phyloP scores from a whole-genome alignment of 2,797 vertebrate genomes.

The Staurois parvus region DNA sequence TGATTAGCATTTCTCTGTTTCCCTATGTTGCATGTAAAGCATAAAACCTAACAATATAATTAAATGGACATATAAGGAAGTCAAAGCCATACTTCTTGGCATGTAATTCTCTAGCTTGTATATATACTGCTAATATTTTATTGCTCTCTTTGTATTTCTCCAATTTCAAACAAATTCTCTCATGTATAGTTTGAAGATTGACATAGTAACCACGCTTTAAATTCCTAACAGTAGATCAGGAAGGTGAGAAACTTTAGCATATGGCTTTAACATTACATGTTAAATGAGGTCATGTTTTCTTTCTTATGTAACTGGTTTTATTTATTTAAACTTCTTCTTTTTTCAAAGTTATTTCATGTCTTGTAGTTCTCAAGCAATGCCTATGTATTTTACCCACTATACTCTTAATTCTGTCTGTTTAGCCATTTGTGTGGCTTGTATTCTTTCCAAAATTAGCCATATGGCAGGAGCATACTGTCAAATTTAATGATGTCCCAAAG shows the following conservation, averaged over 20 bases:
- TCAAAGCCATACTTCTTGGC: too few species aligned
- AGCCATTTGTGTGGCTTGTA: constrained; percentile 62
- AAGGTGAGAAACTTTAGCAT: constrained; percentile 30
- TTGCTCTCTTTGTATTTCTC: too few species aligned
- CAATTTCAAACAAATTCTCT: background rate
- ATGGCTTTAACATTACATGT: constrained; percentile 11
- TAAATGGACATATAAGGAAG: too few species aligned
- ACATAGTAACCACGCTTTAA: background rate
- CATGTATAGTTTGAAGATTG: background rate
- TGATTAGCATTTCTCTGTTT: too few species aligned
- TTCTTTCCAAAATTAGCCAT: constrained; percentile 71
- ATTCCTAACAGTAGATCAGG: background rate
- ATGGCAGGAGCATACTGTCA: constrained; percentile 67
- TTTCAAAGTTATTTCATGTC: background rate
- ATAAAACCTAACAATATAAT: too few species aligned
- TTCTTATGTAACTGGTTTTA: constrained; percentile 4
- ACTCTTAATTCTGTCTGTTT: constrained; percentile 43
- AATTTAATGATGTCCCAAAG: constrained; percentile 69
- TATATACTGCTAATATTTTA: too few species aligned
- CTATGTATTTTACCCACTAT: constrained; percentile 33
- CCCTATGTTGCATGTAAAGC: too few species aligned
- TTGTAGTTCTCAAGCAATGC: background rate
- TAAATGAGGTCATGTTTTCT: background rate
- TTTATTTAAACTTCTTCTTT: background rate
- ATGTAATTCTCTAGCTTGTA: too few species aligned